phyloP scores from a whole-genome alignment of 23 tunicate species.

The Corella eumyota region DNA sequence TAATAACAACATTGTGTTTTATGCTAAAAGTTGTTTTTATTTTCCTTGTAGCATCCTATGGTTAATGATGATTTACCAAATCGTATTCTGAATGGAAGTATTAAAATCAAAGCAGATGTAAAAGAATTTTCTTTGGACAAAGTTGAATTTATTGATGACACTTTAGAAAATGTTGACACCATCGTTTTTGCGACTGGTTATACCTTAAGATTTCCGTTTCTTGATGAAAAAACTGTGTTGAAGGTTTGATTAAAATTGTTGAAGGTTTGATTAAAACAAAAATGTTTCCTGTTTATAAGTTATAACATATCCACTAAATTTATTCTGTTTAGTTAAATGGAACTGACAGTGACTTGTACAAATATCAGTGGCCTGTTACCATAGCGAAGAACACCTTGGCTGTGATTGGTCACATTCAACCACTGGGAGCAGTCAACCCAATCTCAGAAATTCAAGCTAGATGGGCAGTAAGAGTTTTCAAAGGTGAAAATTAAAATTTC shows the following conservation, averaged over 20 bases:
- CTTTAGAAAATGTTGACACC: conserved; percentile 9
- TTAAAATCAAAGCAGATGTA: conserved; percentile 12
- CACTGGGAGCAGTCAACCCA: conserved; percentile 61
- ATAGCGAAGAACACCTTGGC: conserved; percentile 31
- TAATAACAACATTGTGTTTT: no score
- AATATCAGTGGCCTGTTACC: conserved; percentile 39
- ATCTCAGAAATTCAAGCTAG: conserved; percentile 76
- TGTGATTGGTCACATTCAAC: conserved; percentile 60
- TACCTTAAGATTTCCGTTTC: not conserved
- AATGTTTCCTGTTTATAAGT: no score
- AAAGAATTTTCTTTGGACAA: conserved; percentile 9
- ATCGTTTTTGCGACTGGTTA: conserved; percentile 39
- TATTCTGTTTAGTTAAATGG: no score
- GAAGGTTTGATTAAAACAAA: not conserved
- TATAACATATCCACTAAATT: no score
- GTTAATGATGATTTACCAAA: conserved; percentile 26
- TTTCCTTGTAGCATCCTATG: conserved; percentile 9
- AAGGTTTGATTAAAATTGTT: not conserved
- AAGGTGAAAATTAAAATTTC: no score
- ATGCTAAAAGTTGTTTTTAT: no score
- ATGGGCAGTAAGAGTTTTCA: conserved; percentile 68
- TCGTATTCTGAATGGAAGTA: conserved; percentile 18
- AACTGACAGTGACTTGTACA: conserved; percentile 59
- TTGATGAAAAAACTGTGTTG: not conserved
- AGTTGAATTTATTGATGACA: conserved; percentile 16